A percentile compares a stretch with the other conserved stretches of the same genome.
phyloP scores from a whole-genome alignment of 1,140 invertebrate species.

The Nasonia vitripennis region DNA sequence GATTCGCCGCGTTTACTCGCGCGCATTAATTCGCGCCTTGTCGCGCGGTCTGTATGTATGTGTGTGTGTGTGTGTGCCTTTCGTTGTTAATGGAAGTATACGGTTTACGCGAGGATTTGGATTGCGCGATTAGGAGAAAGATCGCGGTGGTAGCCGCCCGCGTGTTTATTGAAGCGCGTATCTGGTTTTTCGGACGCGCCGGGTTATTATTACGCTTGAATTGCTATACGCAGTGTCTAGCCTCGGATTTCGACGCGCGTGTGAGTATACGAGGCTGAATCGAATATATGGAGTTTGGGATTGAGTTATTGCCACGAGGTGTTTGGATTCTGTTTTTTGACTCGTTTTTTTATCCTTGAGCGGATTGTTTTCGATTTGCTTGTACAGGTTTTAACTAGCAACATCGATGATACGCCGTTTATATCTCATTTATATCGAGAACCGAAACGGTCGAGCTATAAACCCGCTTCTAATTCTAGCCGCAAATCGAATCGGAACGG shows the following conservation, averaged over 20 bases:
- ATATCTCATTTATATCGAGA: too few relatives aligned
- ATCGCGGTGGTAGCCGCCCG: not conserved
- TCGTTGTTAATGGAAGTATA: slow-evolving; percentile 26
- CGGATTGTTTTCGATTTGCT: too few relatives aligned
- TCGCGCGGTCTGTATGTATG: not conserved
- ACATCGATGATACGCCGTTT: too few relatives aligned
- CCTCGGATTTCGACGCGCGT: not conserved
- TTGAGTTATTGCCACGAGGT: not conserved
- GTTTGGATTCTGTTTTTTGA: too few relatives aligned
- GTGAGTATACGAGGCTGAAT: not conserved
- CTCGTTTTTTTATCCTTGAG: too few relatives aligned
- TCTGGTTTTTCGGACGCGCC: not conserved
- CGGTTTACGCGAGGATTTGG: not conserved
- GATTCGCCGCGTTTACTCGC: slow-evolving; percentile 52
- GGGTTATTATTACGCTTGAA: slow-evolving; percentile 4
- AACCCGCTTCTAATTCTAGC: too few relatives aligned
- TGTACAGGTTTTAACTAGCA: too few relatives aligned
- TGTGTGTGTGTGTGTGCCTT: not conserved
- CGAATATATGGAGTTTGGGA: not conserved
- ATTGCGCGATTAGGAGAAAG: slow-evolving; percentile 10
- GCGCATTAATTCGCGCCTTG: slow-evolving; percentile 48
- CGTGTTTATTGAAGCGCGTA: not conserved
- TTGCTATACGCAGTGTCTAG: not conserved
- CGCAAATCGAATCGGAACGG: not conserved
- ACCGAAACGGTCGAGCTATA: too few relatives aligned